Evolutionary conservation across 2,113 vertebrate genomes (phyloP), one percentile per base, ranked within the genome.

Genomic region (Podilymbus podiceps): DNA sequence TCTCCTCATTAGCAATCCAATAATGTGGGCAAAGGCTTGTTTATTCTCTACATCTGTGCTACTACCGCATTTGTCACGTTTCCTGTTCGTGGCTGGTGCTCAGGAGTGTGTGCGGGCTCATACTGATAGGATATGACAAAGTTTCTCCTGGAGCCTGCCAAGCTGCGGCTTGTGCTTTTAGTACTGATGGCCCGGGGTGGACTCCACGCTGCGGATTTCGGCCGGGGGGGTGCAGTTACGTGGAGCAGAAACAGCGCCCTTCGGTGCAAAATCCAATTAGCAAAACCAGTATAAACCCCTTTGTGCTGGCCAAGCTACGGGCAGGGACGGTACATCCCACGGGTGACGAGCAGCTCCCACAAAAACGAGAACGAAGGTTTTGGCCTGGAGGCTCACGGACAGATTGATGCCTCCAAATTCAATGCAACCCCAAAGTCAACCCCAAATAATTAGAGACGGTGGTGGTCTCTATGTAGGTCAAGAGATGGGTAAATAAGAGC

Each of bases 1-100:
- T 95, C 89, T 92, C 80, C 91, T 95, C 86, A 86, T 96, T 93
- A 95, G 59, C 55, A 89, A 59, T 31, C 72, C 79, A 77, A 21
- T 23, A 86, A 84, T 0, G 12, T 59, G 24, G 76, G 72, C 79
- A 84, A 86, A 80, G 79, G 3, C n/a, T 92, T 74, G 75, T 84
- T 88, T 89, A 58, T 73, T 83, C 85, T 25, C 59, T 64, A 40
- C 68, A 66, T 84, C 81, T 50, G 58, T 44, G 82, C 53, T 49
- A 3, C 67, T 18, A 2, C 63, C 15, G 64, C 64, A 11, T 83
- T 88, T 53, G 67, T 64, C 66, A 38, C 25, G 11, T 86, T 69
- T 72, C 23, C 88, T 64, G 94, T 90, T 94, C 2, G 0, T 82
- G 92, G 78, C 8, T 33, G 94, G 73, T 82, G 90, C 81, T 89